A percentile compares a stretch with the other conserved stretches of the same genome.
These are phyloP conservation scores for Atrichornis clamosus DNA, from an alignment of 2,113 vertebrate species.

Conservation along the genomic window DNA sequence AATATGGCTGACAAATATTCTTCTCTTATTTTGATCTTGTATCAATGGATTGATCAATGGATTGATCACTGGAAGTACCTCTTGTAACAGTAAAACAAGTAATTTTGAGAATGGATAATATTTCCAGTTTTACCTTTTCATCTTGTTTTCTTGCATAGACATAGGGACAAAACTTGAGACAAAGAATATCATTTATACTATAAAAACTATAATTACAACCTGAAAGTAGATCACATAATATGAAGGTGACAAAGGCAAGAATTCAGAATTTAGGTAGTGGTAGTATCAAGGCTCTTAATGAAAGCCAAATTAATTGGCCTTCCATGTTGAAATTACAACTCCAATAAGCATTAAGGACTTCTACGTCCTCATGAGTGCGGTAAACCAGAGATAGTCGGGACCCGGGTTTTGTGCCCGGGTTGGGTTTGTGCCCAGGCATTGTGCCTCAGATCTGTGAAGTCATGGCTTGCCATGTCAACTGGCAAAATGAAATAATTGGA, in stretches of 20 bases:
- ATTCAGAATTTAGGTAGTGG: neutral
- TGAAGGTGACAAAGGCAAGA: neutral
- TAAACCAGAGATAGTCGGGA: neutral
- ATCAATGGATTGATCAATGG: neutral
- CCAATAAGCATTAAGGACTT: neutral
- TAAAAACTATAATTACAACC: neutral
- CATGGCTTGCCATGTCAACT: neutral
- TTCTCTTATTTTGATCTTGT: neutral
- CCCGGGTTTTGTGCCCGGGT: accelerated
- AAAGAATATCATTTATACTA: neutral
- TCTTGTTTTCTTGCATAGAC: neutral
- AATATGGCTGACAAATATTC: neutral
- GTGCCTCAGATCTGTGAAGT: neutral
- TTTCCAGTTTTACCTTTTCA: neutral
- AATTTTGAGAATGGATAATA: neutral
- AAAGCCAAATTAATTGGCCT: neutral
- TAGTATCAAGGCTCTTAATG: neutral
- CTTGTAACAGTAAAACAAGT: neutral
- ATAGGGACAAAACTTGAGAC: neutral
- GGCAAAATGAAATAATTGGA: neutral
- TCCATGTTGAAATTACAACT: neutral
- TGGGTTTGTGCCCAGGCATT: neutral
- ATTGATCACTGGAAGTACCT: neutral
- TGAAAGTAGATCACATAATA: neutral
- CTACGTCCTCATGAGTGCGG: neutral